These are phyloP conservation scores for Ecdyonurus torrentis DNA, from an alignment of 2,888 invertebrate genomes.

Conservation along the genomic window DNA sequence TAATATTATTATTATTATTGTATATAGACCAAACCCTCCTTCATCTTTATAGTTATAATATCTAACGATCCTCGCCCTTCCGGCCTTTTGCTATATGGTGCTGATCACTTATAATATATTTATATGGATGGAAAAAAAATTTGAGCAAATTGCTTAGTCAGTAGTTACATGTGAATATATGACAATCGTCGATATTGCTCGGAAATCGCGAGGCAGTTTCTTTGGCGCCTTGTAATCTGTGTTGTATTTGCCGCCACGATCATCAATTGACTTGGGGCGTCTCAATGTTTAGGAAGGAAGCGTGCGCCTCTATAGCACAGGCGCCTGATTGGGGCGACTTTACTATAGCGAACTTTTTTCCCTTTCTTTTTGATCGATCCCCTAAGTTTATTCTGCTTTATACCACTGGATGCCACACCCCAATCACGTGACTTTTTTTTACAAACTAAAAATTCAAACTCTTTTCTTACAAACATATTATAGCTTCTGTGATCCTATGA, in stretches of 20 bases:
- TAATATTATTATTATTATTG: too few relatives aligned
- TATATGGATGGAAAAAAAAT: neutral
- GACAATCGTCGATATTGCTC: neutral
- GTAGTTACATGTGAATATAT: neutral
- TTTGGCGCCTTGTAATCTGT: neutral
- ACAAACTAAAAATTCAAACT: too few relatives aligned
- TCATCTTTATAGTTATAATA: neutral
- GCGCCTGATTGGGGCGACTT: neutral
- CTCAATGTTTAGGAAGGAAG: neutral
- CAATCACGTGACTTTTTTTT: neutral
- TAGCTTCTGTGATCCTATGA: too few relatives aligned
- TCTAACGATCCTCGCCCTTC: neutral
- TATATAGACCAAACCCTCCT: neutral
- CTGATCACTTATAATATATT: neutral
- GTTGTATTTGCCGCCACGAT: neutral
- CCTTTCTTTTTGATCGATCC: too few relatives aligned
- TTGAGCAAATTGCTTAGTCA: neutral
- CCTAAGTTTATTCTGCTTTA: neutral
- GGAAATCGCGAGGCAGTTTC: neutral
- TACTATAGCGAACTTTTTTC: neutral
- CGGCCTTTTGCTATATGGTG: neutral
- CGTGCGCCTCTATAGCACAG: neutral
- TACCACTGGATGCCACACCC: neutral
- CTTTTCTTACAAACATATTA: too few relatives aligned
- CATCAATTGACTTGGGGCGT: neutral